Base-by-base conservation (phyloP, 2,797 vertebrate species). In the Hylomyscus alleni region DNA sequence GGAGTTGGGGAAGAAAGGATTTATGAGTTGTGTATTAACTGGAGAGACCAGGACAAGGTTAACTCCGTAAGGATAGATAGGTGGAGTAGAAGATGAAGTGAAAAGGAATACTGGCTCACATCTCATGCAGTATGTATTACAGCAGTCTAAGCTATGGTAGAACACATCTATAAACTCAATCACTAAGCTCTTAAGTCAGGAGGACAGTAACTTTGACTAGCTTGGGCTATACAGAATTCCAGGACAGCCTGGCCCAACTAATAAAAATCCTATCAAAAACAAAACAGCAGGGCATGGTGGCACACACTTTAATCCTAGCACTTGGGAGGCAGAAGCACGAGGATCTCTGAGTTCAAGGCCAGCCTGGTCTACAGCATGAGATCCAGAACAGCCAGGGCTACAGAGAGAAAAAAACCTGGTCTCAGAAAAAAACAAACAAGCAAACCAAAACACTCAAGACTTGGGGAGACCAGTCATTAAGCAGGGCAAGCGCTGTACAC, bases 391-490 rank as follows among this genome's bases (percentile, higher is more conserved):
- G 67, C 15, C 67, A 69, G 6, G 67, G 67, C 34, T 69, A 69
- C 15, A 69, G 6, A 72, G 67, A 72, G 34, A 72, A 72, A 37
- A 17, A 72, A 72, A 72, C 67, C 34, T 19, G 67, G 15, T n/a
- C 67, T 69, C 6, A 15, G 14, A 62, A 10, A 50, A 31, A 1
- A 10, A 60, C 20, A 60, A 65, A 69, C 29, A 69, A 69, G 40
- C n/a, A 76, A 72, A 54, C 15, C 20, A 24, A 52, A 72, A 47
- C n/a, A 54, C 31, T 58, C 4, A 93, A 47, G 52, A 67, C 69
- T 52, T 84, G n/a, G 56, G 52, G 83, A 90, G 82, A 96, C 15
- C 73, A 73, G 40, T 34, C 67, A 24, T 62, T 80, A 69, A 65
- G 73, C 12, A 75, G 54, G 20, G 62, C 73, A 78, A 34, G 75